phyloP scores from a whole-genome alignment of 2,888 invertebrate species.

The Drosophila recens region DNA sequence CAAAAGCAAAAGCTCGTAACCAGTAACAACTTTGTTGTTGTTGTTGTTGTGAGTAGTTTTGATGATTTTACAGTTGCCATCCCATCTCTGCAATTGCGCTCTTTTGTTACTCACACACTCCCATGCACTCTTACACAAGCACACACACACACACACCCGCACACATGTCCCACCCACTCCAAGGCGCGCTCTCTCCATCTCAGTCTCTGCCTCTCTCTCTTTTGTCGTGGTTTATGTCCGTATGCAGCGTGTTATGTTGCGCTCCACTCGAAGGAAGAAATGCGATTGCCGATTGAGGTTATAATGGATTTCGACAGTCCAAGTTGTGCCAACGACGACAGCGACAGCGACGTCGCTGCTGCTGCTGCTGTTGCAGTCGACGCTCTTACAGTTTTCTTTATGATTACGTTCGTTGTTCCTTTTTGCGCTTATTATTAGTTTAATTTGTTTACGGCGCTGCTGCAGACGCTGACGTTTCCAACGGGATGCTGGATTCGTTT shows the following conservation, averaged over 20 bases:
- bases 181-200: constrained; percentile 14
- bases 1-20: constrained; percentile 52
- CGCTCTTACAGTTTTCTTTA: constrained; percentile 64
- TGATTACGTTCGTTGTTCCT: constrained; percentile 68
- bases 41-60: constrained; percentile 39
- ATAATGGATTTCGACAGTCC: constrained; percentile 83
- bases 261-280: constrained; percentile 81
- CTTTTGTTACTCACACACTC: constrained; percentile 39
- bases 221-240: constrained; percentile 56
- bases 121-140: constrained; percentile 23
- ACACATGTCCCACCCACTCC: constrained; percentile 25
- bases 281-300: constrained; percentile 82
- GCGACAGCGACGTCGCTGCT: constrained; percentile 34
- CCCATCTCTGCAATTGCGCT: constrained; percentile 25
- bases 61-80: constrained; percentile 55
- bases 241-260: constrained; percentile 57
- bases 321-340: constrained; percentile 57
- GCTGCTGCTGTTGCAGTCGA: constrained; percentile 28
- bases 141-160: constrained; percentile 25
- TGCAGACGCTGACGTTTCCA: constrained; percentile 31
- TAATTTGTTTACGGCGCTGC: constrained; percentile 71
- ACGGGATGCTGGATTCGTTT: constrained; percentile 39
- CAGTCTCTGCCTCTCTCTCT: constrained; percentile 12
- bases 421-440: constrained; percentile 78
- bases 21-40: constrained; percentile 41